phyloP scores from a whole-genome alignment of 1,140 invertebrate species.

The Chymomyza costata region DNA sequence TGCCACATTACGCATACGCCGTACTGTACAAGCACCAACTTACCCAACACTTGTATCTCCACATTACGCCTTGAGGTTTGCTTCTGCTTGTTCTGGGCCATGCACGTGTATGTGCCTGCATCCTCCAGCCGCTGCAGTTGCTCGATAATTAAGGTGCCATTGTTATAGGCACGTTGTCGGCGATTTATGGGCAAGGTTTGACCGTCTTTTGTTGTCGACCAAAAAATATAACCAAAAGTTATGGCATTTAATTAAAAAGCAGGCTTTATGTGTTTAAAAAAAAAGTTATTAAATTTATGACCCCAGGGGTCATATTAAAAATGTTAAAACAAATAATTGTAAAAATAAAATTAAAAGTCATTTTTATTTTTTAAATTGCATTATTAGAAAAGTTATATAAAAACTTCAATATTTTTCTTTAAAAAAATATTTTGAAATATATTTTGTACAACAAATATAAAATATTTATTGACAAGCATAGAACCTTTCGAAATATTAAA shows the following conservation, averaged over 20 bases:
- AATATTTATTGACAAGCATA: no score
- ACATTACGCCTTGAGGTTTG: conserved; percentile 87
- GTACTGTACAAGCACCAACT: conserved; percentile 49
- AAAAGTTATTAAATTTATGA: no score
- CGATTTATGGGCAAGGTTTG: conserved; percentile 89
- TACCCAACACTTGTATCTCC: conserved; percentile 89
- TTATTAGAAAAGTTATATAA: no score
- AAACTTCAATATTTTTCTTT: no score
- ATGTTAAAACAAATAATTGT: no score
- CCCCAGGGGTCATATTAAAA: no score
- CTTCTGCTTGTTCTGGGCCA: conserved; percentile 88
- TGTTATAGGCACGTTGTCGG: conserved; percentile 89
- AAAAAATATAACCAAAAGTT: conserved; percentile 21
- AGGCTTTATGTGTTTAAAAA: no score
- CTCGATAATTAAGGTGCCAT: conserved; percentile 91
- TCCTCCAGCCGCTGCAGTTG: conserved; percentile 86
- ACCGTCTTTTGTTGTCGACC: conserved; percentile 78
- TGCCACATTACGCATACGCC: conserved; percentile 21
- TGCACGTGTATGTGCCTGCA: conserved; percentile 91
- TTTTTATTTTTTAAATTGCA: no score
- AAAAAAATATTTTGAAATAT: no score
- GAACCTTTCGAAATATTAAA: no score
- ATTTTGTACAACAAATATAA: no score
- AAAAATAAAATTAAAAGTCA: no score
- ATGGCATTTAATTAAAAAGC: conserved; percentile 59